Evolutionary conservation across 2,797 vertebrate species (phyloP).

Genomic region (Bradypodion pumilum): DNA sequence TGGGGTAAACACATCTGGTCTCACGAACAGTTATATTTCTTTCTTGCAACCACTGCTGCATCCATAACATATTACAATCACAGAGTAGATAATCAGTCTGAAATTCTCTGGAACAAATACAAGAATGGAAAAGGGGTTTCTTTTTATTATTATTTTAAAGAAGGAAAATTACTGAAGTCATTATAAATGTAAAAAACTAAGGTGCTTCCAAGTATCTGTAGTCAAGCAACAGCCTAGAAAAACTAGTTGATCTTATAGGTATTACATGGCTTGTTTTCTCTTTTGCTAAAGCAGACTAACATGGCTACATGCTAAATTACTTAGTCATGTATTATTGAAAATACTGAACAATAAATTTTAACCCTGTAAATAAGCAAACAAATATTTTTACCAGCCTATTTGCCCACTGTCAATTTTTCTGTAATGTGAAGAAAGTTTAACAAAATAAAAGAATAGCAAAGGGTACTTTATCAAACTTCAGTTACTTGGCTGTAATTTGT

Average conservation of each 20-base stretch:
- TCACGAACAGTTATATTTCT: slow-evolving; percentile 87
- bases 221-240: not conserved
- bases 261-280: no score
- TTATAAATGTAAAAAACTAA: not conserved
- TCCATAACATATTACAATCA: slow-evolving; percentile 94
- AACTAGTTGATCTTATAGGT: no score
- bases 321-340: not conserved
- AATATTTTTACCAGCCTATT: not conserved
- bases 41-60: slow-evolving; percentile 90
- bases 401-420: not conserved
- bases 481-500: not conserved
- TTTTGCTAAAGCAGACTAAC: no score
- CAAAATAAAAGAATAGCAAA: not conserved
- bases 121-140: not conserved
- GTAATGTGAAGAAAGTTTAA: not conserved
- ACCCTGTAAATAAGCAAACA: not conserved
- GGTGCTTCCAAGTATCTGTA: not conserved
- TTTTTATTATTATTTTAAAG: not conserved
- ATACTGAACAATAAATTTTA: not conserved
- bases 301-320: no score
- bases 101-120: slow-evolving; percentile 84
- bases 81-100: slow-evolving; percentile 94
- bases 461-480: not conserved
- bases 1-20: slow-evolving; percentile 92
- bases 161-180: not conserved